A percentile compares a stretch with the other conserved stretches of the same genome.
These are phyloP conservation scores for Phyllotreta striolata DNA, from an alignment of 2,888 invertebrate genomes.

Conservation along the genomic window DNA sequence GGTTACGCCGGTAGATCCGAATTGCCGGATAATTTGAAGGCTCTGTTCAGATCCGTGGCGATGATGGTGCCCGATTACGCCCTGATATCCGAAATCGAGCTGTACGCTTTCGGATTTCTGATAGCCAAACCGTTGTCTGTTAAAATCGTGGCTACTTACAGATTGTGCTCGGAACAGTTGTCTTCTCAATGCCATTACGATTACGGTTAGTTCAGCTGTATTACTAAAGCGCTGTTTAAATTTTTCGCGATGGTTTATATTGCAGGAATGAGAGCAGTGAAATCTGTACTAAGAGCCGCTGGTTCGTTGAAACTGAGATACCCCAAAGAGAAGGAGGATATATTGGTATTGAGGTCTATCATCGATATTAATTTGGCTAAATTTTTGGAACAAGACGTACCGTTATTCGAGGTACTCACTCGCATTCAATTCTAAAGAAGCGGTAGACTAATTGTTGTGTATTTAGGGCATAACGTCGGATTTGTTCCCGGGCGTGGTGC, in stretches of 20 bases:
- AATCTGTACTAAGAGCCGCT: constrained; percentile 90
- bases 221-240: background rate
- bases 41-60: constrained; percentile 74
- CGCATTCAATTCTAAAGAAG: background rate
- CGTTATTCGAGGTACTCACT: constrained; percentile 77
- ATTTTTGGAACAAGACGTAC: constrained; percentile 87
- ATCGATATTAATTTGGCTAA: constrained; percentile 95
- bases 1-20: constrained; percentile 89
- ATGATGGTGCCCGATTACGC: constrained; percentile 99
- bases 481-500: constrained; percentile 85
- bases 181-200: constrained; percentile 95
- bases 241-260: constrained; percentile 24
- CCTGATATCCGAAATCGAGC: constrained; percentile 90
- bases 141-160: constrained; percentile 94
- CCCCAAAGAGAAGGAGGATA: constrained; percentile 87
- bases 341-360: constrained; percentile 86
- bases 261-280: constrained; percentile 90
- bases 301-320: constrained; percentile 90
- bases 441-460: constrained; percentile 1
- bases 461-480: constrained; percentile 88
- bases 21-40: constrained; percentile 93
- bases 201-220: constrained; percentile 70
- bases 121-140: constrained; percentile 87
- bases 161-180: constrained; percentile 91
- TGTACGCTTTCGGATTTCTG: constrained; percentile 92